Conservation (phyloP, 2,113 vertebrate species). For the Pedetes capensis region DNA sequence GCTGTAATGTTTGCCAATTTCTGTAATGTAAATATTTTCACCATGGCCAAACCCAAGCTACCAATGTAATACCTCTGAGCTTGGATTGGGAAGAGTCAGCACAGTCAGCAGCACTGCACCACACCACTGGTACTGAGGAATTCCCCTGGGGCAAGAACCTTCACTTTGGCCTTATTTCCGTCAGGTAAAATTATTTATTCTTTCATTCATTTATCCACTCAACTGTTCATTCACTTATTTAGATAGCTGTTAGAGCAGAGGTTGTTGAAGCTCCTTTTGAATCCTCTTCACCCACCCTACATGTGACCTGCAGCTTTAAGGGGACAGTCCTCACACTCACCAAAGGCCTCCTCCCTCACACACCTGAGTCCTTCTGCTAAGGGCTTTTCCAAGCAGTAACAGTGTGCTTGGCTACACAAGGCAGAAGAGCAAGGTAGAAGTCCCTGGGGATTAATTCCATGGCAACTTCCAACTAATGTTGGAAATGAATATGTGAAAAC, state of each 20-base stretch:
- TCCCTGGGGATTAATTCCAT: neutral
- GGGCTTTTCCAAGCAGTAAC: neutral
- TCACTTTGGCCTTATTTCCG: neutral
- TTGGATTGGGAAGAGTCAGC: neutral
- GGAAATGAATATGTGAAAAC: neutral
- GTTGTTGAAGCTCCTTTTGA: neutral
- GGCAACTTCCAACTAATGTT: neutral
- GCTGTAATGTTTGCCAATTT: neutral
- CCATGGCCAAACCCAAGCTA: neutral
- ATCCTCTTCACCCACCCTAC: rapidly evolving
- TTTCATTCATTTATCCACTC: neutral
- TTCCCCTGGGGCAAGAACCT: neutral
- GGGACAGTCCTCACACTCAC: neutral
- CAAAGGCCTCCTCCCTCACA: neutral
- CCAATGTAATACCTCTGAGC: neutral
- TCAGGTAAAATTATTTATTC: neutral
- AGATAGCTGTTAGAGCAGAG: neutral
- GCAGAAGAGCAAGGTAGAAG: too few relatives aligned
- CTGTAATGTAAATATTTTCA: neutral
- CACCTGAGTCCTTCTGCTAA: neutral
- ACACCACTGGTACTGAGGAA: too few relatives aligned
- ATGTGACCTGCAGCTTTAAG: neutral
- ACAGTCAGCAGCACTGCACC: neutral
- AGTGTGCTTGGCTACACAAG: too few relatives aligned
- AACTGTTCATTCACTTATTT: neutral